A percentile compares a stretch with the other conserved stretches of the same genome.
phyloP scores from a whole-genome alignment of 2,113 vertebrate species.

The Gallinago paraguaiae region DNA sequence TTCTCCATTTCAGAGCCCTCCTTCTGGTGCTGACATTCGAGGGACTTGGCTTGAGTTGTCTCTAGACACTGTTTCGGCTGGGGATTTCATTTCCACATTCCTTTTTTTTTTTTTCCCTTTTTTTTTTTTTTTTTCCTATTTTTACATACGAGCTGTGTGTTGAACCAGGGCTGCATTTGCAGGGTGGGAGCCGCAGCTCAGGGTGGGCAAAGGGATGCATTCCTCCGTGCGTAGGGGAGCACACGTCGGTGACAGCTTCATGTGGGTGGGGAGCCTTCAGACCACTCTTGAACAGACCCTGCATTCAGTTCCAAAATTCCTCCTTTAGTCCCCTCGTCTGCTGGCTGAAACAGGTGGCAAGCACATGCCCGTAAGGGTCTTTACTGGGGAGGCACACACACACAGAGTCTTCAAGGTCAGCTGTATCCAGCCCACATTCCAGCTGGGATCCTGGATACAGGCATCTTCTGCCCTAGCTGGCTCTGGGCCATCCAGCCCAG shows the following conservation, averaged over 20 bases:
- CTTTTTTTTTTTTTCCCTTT: neutral
- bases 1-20: constrained; percentile 1
- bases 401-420: neutral
- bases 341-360: constrained; percentile 51
- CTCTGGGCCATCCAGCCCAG: neutral
- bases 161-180: neutral
- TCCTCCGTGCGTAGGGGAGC: neutral
- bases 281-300: neutral
- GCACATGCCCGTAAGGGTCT: constrained; percentile 3
- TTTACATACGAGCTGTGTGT: neutral
- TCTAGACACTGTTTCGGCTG: constrained; percentile 46
- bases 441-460: neutral
- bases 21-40: constrained; percentile 47
- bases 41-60: constrained; percentile 5
- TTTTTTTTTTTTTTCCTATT: neutral
- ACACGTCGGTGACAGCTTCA: neutral
- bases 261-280: neutral
- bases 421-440: constrained; percentile 6
- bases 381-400: neutral
- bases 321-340: neutral
- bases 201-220: neutral
- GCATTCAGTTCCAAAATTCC: constrained; percentile 51
- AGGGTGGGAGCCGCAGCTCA: neutral
- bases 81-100: neutral
- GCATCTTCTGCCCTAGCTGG: neutral